These are phyloP conservation scores for Daphoenositta chrysoptera DNA, from an alignment of 2,113 vertebrate species.

Conservation along the genomic window DNA sequence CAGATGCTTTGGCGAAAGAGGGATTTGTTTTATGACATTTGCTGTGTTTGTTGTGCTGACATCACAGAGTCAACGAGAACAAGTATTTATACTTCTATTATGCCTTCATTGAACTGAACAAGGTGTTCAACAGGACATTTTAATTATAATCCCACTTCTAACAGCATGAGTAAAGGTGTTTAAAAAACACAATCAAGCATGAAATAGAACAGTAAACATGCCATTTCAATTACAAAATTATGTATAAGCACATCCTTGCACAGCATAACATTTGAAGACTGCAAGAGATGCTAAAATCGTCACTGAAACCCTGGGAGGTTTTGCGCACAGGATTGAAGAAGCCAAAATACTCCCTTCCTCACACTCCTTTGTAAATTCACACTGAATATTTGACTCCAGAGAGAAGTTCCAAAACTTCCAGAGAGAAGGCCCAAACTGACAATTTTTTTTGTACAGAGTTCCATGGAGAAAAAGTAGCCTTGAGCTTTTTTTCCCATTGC, in stretches of 20 bases:
- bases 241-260: constrained; percentile 44
- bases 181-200: constrained; percentile 63
- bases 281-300: constrained; percentile 16
- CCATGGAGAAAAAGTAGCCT: constrained; percentile 8
- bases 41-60: constrained; percentile 41
- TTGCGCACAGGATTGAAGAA: background rate
- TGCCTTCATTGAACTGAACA: constrained; percentile 65
- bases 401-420: too few species aligned
- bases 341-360: constrained; percentile 29
- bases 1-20: background rate
- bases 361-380: background rate
- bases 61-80: constrained; percentile 56
- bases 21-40: constrained; percentile 39
- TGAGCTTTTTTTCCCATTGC: background rate
- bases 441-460: constrained; percentile 53
- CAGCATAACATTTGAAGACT: constrained; percentile 38
- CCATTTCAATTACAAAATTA: constrained; percentile 63
- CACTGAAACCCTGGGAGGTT: background rate
- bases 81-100: constrained; percentile 70
- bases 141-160: constrained; percentile 62
- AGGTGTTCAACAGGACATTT: constrained; percentile 68
- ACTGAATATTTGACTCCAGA: constrained; percentile 28
- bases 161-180: constrained; percentile 48
- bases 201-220: constrained; percentile 71
- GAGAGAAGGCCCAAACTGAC: constrained; percentile 9